Evolutionary conservation across 2,888 invertebrate genomes (phyloP), one percentile per base, ranked within the genome.

Genomic region (Lasioglossum malachurum): DNA sequence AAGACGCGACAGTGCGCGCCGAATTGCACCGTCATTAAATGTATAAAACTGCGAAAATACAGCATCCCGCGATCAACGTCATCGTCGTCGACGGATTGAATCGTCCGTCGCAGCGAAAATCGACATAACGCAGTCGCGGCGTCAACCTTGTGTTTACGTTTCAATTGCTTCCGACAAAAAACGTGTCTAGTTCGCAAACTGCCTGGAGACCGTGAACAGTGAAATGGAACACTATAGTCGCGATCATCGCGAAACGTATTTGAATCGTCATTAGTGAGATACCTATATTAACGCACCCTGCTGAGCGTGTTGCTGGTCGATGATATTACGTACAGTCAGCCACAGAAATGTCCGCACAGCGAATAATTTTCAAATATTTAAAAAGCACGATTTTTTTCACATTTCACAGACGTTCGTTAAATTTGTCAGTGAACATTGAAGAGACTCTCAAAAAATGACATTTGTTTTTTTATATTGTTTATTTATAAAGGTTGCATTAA

Each of bases 21-120:
- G 77, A 86, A 82, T 80, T 74, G 75, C 57, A 57, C 64, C n/a
- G 77, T 71, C 67, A 89, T 80, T 83, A 80, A 83, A 77, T 67
- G 60, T 38, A 53, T 81, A 77, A 84, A 87, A 78, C 60, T 5
- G 46, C 12, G 80, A 83, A 80, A 73, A 73, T 49, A 75, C 74
- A 35, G 27, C 60, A 46, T 69, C 46, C 49, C 60, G 44, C 46
- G 80, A 35, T 53, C 74, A 57, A 60, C 67, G 67, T 72, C 67
- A 80, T 84, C 77, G 67, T 73, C 38, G 49, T 69, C 73, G 80
- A 80, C 67, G 64, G n/a, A 35, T 31, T 23, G 44, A 38, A 75
- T 60, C 80, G 41, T 57, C 31, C 41, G 19, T 2, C n/a, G n/a
- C 16, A 27, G 4, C 19, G 27, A 60, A 74, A 82, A 31, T 69